Base-by-base conservation (phyloP, 2,888 invertebrate species). In the Pachymerium ferrugineum region DNA sequence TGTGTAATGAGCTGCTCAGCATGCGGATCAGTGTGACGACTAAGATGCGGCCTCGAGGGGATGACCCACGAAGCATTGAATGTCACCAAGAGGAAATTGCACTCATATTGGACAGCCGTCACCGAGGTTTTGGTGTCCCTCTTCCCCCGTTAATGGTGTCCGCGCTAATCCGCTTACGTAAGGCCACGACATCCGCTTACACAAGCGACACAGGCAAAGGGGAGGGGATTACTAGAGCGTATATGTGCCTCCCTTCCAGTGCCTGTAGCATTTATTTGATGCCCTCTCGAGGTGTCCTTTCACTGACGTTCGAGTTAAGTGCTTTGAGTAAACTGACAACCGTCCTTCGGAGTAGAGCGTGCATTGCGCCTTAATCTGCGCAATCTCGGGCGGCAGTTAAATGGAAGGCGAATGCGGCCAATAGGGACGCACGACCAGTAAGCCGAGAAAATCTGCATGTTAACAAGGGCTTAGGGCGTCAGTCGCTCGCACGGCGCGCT, bases 381-480 rank as follows among this genome's bases (percentile, higher is more conserved):
- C 47, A 72, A 47, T 72, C 72, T 42, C 72, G n/a, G 72, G 72
- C 35, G 72, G 47, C 72, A 72, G 72, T 72, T 72, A 72, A 72
- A 72, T 72, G 72, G 72, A 72, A 72, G 25, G 25, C 47, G 72
- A 10, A 35, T 25, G 72, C 72, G 72, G 72, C 72, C 72, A 72
- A 72, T 72, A 42, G 72, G 47, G 22, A 47, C 72, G 72, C 47
- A 42, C 72, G 42, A 19, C 47, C 29, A 38, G 72, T 72, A 72
- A 72, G 72, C 72, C 72, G 72, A 72, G 72, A 72, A 72, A 72
- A 72, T 72, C 72, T 72, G 72, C 72, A 72, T 72, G 72, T 72
- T 72, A 72, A 72, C 72, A 72, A 72, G 72, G 72, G 72, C 72
- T 72, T 72, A 72, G 29, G 72, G 25, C 42, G 72, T 72, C 72